A percentile compares a stretch with the other conserved stretches of the same genome.
These are phyloP conservation scores for Amblyornis subalaris DNA, from an alignment of 2,113 vertebrate genomes.

Conservation along the genomic window DNA sequence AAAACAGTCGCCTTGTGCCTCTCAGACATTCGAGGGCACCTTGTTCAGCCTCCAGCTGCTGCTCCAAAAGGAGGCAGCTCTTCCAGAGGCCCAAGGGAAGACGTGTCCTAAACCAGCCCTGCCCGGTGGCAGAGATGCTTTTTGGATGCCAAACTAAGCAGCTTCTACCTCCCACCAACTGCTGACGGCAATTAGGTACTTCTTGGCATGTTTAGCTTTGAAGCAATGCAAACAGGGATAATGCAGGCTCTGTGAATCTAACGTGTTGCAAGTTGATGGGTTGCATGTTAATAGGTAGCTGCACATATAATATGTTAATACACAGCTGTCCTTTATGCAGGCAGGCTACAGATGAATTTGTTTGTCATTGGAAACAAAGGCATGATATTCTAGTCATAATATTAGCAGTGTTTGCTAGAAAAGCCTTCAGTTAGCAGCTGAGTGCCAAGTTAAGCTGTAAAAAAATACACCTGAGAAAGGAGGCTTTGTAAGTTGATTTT, in stretches of 20 bases:
- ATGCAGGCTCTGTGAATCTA: background rate
- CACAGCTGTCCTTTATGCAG: background rate
- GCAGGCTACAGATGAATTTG: background rate
- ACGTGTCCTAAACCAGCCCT: background rate
- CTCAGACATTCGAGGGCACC: background rate
- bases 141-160: background rate
- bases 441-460: background rate
- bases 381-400: background rate
- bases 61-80: background rate
- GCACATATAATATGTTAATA: background rate
- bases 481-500: background rate
- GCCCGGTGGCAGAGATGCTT: fast-evolving
- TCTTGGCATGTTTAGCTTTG: background rate
- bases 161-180: background rate
- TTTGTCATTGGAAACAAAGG: background rate
- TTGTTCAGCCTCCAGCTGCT: background rate
- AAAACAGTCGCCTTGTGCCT: background rate
- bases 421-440: background rate
- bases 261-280: background rate
- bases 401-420: background rate
- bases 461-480: background rate
- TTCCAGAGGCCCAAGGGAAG: background rate
- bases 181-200: background rate
- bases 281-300: background rate
- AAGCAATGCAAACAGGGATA: background rate